Percentiles rank a stretch among this genome's conserved stretches.
phyloP scores from a whole-genome alignment of 2,888 invertebrate genomes.

The Zhuqinia jingwanae region DNA sequence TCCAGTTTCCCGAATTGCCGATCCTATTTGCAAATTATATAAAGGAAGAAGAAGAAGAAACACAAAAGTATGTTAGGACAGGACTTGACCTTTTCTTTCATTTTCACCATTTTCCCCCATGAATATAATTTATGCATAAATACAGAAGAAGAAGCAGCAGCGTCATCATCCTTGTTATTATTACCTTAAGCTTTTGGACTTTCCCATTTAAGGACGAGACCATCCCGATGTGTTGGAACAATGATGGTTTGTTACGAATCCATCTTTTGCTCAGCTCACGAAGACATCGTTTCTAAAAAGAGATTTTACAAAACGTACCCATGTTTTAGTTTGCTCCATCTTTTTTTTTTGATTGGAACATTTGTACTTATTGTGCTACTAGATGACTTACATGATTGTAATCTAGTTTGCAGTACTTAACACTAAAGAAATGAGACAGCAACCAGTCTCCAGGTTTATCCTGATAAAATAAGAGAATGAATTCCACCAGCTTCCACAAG shows the following conservation, averaged over 20 bases:
- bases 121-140: slow-evolving; percentile 14
- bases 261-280: slow-evolving; percentile 89
- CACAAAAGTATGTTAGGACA: slow-evolving; percentile 76
- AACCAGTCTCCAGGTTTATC: slow-evolving; percentile 99
- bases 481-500: slow-evolving; percentile 92
- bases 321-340: too few species aligned
- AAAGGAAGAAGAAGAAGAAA: too few species aligned
- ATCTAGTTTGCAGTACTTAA: slow-evolving; percentile 93
- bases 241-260: slow-evolving; percentile 92
- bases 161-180: too few species aligned
- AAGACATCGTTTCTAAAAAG: slow-evolving; percentile 89
- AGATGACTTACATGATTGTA: slow-evolving; percentile 85
- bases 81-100: neutral
- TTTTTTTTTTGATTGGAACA: too few species aligned
- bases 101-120: neutral
- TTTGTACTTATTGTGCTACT: too few species aligned
- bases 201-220: slow-evolving; percentile 98
- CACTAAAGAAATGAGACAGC: slow-evolving; percentile 92
- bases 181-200: slow-evolving; percentile 95
- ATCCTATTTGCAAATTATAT: too few species aligned
- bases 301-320: neutral
- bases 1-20: slow-evolving; percentile 92
- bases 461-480: slow-evolving; percentile 96
- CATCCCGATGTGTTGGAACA: slow-evolving; percentile 97
- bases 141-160: too few species aligned